These are phyloP conservation scores for Epinotia bilunana DNA, from an alignment of 2,888 invertebrate genomes.

Conservation along the genomic window DNA sequence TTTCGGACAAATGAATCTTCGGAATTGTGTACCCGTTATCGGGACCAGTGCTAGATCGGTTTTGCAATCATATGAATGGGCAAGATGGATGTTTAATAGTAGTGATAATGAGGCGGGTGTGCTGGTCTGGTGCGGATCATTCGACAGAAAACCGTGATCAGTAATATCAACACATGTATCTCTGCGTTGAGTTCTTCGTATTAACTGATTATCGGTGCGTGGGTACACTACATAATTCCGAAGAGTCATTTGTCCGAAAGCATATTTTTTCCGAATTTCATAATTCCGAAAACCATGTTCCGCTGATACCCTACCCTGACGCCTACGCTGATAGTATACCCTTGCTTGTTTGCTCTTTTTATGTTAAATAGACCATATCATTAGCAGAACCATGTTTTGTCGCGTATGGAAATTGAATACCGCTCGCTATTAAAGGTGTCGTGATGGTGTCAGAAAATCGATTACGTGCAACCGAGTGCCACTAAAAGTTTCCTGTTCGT, in stretches of 20 bases:
- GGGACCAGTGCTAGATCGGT: background rate
- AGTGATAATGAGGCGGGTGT: background rate
- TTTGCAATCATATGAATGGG: background rate
- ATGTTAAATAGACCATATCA: constrained; percentile 2
- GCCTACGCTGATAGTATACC: no score
- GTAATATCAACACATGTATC: constrained; percentile 15
- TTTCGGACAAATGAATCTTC: no score
- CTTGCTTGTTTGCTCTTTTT: constrained; percentile 7
- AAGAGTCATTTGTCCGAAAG: no score
- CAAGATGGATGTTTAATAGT: background rate
- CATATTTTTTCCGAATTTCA: no score
- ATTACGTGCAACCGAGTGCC: constrained; percentile 40
- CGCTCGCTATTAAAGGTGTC: constrained; percentile 11
- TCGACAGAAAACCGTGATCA: constrained; percentile 16
- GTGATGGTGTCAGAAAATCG: constrained; percentile 39
- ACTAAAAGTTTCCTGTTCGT: constrained; percentile 43
- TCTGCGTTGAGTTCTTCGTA: background rate
- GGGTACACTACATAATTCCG: no score
- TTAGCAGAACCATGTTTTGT: constrained; percentile 18
- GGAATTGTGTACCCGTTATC: no score
- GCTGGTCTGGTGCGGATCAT: constrained; percentile 32
- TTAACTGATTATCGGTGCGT: constrained; percentile 1
- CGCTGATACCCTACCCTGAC: no score
- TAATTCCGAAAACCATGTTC: no score
- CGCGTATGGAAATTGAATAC: constrained; percentile 30